Evolutionary conservation across 2,113 vertebrate genomes (phyloP).

Genomic region (Cariama cristata): DNA sequence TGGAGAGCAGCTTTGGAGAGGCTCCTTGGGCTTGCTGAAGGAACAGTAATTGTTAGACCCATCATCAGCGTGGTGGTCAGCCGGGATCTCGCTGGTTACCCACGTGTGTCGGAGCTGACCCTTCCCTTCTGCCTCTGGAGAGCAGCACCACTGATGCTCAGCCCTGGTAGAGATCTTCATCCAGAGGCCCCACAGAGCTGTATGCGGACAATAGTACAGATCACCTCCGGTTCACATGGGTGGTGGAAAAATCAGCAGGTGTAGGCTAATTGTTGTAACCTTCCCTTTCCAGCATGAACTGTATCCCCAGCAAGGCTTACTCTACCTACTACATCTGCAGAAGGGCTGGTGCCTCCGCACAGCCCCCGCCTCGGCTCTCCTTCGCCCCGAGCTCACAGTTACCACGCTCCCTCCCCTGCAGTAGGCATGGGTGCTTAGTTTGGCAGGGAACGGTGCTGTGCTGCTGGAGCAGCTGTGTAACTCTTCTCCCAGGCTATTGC

Average conservation of each 20-base stretch:
- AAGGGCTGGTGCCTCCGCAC: not conserved
- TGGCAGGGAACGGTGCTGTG: not conserved
- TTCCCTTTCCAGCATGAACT: not conserved
- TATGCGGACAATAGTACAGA: too few species aligned
- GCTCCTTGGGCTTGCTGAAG: not conserved
- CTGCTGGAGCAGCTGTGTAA: not conserved
- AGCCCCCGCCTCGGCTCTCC: not conserved
- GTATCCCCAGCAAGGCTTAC: not conserved
- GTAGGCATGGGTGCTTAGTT: not conserved
- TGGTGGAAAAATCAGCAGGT: not conserved
- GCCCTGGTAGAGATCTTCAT: not conserved
- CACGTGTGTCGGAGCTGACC: not conserved
- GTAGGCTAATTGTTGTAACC: not conserved
- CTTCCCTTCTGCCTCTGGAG: not conserved
- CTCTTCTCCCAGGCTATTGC: not conserved
- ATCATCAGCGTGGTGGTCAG: not conserved
- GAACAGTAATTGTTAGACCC: not conserved
- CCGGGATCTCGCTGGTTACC: not conserved
- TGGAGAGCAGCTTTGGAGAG: not conserved
- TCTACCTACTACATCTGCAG: not conserved
- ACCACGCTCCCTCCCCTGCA: not conserved
- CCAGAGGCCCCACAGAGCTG: not conserved
- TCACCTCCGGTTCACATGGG: accelerated
- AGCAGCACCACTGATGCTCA: not conserved
- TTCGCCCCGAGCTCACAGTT: not conserved